Conservation (phyloP, 2,113 vertebrate species). For the Salminus brasiliensis region DNA sequence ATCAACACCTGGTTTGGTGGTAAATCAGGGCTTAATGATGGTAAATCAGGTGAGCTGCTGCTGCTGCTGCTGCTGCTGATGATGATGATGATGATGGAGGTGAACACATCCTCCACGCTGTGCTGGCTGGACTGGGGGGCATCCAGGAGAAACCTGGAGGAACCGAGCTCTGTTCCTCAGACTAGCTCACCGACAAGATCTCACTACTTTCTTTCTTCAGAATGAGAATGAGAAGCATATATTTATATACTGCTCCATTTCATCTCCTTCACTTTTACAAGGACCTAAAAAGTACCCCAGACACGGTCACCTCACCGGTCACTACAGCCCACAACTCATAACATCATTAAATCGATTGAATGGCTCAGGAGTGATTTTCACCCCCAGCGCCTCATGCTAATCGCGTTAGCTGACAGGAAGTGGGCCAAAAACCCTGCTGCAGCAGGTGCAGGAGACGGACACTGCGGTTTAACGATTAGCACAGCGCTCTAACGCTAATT, state of each 20-base stretch:
- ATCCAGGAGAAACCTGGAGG: no score
- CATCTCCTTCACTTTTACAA: not conserved
- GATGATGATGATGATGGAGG: no score
- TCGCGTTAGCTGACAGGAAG: not conserved
- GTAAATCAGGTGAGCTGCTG: no score
- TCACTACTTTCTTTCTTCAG: no score
- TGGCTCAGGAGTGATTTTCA: constrained; percentile 50
- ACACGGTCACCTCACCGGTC: constrained; percentile 32
- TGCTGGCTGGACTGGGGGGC: no score
- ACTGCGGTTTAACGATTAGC: not conserved
- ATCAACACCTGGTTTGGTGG: no score
- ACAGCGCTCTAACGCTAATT: constrained; percentile 23
- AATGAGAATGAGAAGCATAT: no score
- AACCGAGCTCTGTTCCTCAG: no score
- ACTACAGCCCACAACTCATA: constrained; percentile 43
- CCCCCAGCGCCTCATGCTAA: not conserved
- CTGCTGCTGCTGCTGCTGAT: no score
- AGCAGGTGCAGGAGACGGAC: constrained; percentile 30
- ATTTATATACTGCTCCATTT: not conserved
- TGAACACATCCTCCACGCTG: no score
- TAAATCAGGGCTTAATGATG: no score
- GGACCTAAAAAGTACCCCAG: not conserved
- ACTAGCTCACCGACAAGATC: no score
- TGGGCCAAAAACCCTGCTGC: not conserved
- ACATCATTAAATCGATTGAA: constrained; percentile 66